Conservation (phyloP, 2,113 vertebrate species). For the Anarrhichthys ocellatus region DNA sequence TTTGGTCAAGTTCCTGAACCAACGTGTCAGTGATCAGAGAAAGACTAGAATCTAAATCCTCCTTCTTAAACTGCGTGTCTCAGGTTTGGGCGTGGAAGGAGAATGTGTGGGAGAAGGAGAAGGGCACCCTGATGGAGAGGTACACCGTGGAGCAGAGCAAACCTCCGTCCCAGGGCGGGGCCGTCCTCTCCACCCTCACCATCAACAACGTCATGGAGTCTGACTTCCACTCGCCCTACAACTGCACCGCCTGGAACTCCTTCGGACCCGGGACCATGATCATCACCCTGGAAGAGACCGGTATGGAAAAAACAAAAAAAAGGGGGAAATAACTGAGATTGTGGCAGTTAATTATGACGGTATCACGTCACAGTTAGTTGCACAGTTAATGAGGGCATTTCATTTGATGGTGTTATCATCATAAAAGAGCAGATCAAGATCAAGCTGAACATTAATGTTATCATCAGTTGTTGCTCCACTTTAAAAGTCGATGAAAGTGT, state of each 20-base stretch:
- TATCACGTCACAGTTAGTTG: no score
- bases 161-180: conserved; percentile 82
- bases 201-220: conserved; percentile 96
- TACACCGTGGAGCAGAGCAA: conserved; percentile 94
- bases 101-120: conserved; percentile 94
- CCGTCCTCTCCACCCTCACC: conserved; percentile 93
- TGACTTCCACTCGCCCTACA: conserved; percentile 95
- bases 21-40: background rate
- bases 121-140: conserved; percentile 88
- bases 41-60: background rate
- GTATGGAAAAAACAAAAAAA: conserved; percentile 64
- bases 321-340: background rate
- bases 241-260: conserved; percentile 97
- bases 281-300: conserved; percentile 92
- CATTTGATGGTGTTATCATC: background rate
- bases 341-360: background rate
- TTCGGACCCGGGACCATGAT: conserved; percentile 95
- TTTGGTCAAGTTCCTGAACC: background rate
- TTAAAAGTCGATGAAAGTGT: background rate
- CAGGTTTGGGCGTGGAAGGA: conserved; percentile 98
- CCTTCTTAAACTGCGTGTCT: background rate
- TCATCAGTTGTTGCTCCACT: background rate
- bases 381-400: background rate
- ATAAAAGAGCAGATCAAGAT: background rate
- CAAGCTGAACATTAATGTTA: background rate